Conservation (phyloP, 2,888 invertebrate species). For the Agrenia bidenticulata region DNA sequence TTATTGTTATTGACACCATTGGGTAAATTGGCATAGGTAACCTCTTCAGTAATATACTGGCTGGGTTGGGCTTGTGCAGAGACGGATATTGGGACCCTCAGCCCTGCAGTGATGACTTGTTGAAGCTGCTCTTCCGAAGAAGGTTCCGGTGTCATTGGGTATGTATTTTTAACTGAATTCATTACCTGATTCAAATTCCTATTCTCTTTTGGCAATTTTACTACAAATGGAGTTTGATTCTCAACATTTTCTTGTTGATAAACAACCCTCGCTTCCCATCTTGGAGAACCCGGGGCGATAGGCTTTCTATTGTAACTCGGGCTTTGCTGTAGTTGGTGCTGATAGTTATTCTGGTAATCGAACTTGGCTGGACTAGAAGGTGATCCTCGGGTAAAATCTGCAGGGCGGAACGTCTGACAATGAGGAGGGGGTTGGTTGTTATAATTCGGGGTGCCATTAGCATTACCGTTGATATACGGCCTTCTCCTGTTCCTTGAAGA, state of each 20-base stretch:
- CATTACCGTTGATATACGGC: not conserved
- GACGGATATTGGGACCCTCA: constrained; percentile 44
- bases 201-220: constrained; percentile 42
- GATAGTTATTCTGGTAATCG: constrained; percentile 30
- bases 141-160: constrained; percentile 38
- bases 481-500: constrained; percentile 40
- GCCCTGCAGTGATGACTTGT: constrained; percentile 47
- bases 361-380: constrained; percentile 44
- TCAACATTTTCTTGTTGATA: constrained; percentile 47
- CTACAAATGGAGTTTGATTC: constrained; percentile 41
- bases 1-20: constrained; percentile 18
- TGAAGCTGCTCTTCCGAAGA: constrained; percentile 41
- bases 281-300: constrained; percentile 38
- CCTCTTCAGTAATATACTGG: constrained; percentile 32
- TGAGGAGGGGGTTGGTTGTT: constrained; percentile 35
- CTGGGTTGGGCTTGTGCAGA: constrained; percentile 22
- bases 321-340: constrained; percentile 17
- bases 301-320: constrained; percentile 32
- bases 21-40: constrained; percentile 45
- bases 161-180: constrained; percentile 31
- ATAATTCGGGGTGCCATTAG: constrained; percentile 12
- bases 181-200: constrained; percentile 22
- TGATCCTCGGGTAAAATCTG: constrained; percentile 34
- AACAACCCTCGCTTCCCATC: constrained; percentile 52
- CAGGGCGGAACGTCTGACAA: constrained; percentile 38